These are phyloP conservation scores for Glaucopsyche alexis DNA, from an alignment of 2,888 invertebrate species.

Conservation along the genomic window DNA sequence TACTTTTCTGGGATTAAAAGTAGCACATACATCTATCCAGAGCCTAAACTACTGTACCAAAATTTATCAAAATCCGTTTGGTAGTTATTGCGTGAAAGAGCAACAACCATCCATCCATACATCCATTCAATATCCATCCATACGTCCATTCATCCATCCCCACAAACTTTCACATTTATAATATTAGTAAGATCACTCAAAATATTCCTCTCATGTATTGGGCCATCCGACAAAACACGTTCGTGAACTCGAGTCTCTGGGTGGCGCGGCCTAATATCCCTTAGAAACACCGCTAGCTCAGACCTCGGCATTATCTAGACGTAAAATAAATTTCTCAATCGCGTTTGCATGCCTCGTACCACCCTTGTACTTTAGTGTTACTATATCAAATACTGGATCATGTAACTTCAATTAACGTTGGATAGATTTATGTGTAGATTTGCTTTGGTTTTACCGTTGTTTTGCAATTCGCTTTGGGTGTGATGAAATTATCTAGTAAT, in stretches of 20 bases:
- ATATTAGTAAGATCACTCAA: no score
- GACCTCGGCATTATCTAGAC: constrained; percentile 21
- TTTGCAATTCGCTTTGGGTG: not conserved
- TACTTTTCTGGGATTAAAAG: no score
- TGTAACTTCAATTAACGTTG: constrained; percentile 27
- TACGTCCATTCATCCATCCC: no score
- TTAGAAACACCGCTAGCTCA: constrained; percentile 41
- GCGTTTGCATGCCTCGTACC: constrained; percentile 26
- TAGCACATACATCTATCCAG: no score
- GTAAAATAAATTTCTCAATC: constrained; percentile 27
- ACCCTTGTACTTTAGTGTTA: constrained; percentile 12
- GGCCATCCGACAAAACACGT: constrained; percentile 49
- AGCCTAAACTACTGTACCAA: no score
- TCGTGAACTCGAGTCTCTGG: constrained; percentile 65
- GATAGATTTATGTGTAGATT: constrained; percentile 23
- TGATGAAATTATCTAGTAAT: constrained; percentile 9
- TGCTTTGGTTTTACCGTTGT: constrained; percentile 13
- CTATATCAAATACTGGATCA: constrained; percentile 20
- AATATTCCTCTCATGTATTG: constrained; percentile 41
- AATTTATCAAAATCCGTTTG: no score
- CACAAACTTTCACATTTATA: no score
- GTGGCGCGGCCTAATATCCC: constrained; percentile 58
- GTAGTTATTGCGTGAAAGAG: no score
- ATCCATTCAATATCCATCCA: no score
- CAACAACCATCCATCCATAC: no score